These are phyloP conservation scores for Trachelus troglodyta DNA, from an alignment of 2,888 invertebrate species.

Conservation along the genomic window DNA sequence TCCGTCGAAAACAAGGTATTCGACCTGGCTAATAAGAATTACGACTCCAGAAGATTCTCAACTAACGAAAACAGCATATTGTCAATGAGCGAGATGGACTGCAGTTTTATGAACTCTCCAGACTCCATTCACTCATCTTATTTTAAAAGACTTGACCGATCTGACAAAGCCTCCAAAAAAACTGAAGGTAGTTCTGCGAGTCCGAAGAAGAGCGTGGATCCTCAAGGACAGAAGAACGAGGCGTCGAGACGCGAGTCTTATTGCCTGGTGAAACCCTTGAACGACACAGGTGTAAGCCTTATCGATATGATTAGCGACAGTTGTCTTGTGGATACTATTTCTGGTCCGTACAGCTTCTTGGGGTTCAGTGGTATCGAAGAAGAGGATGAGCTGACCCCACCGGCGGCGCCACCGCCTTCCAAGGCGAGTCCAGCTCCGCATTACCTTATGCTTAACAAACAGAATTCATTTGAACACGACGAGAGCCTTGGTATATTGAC, in stretches of 20 bases:
- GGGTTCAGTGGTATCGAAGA: conserved; percentile 52
- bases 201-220: neutral
- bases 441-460: conserved; percentile 71
- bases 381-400: conserved; percentile 25
- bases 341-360: conserved; percentile 73
- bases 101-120: neutral
- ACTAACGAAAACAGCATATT: conserved; percentile 1
- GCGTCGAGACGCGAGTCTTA: neutral
- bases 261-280: neutral
- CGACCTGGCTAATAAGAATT: neutral
- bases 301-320: conserved; percentile 51
- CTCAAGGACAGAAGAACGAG: neutral
- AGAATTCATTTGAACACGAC: conserved; percentile 83
- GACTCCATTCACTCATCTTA: neutral
- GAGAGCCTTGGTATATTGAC: conserved; percentile 89
- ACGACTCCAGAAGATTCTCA: neutral
- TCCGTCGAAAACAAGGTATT: conserved; percentile 8
- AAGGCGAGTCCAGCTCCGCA: conserved; percentile 42
- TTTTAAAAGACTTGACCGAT: neutral
- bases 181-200: neutral
- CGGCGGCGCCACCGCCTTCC: conserved; percentile 19
- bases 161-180: neutral
- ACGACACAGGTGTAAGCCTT: conserved; percentile 45
- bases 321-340: conserved; percentile 54
- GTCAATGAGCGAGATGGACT: neutral